Percentiles rank a stretch among this genome's conserved stretches.
These are phyloP conservation scores for Leptarthrus brevirostris DNA, from an alignment of 2,888 invertebrate genomes.

Conservation along the genomic window DNA sequence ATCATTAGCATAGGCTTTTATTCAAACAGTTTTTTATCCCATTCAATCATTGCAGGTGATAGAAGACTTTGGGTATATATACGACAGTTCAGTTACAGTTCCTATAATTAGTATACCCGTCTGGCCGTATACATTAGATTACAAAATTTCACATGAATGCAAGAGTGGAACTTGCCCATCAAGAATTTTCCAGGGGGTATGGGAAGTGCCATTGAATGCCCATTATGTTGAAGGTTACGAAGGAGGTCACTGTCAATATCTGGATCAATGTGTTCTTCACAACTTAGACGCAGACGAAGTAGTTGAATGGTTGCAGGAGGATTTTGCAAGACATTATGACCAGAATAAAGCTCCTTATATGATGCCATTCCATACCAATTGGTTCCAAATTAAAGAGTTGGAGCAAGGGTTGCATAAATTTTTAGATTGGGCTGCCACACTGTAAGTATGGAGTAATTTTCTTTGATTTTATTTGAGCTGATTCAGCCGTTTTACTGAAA, in stretches of 20 bases:
- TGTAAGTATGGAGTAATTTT: constrained; percentile 69
- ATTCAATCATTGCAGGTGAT: constrained; percentile 74
- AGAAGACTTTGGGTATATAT: constrained; percentile 91
- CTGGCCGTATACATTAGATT: constrained; percentile 96
- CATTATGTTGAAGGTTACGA: constrained; percentile 89
- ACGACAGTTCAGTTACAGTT: constrained; percentile 91
- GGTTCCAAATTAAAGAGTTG: constrained; percentile 90
- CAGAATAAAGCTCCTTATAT: constrained; percentile 92
- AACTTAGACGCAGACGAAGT: constrained; percentile 84
- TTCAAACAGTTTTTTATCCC: not conserved
- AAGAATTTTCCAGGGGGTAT: constrained; percentile 91
- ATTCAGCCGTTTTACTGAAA: no score
- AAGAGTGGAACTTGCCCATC: constrained; percentile 92
- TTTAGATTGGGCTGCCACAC: constrained; percentile 80
- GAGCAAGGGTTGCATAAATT: constrained; percentile 87
- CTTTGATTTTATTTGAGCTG: constrained; percentile 1
- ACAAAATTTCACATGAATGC: constrained; percentile 92
- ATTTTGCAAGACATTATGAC: constrained; percentile 85
- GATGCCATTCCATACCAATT: constrained; percentile 97
- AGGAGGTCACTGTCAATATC: constrained; percentile 91
- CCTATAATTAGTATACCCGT: constrained; percentile 83
- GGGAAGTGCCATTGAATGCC: constrained; percentile 92
- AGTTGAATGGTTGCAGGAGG: constrained; percentile 89
- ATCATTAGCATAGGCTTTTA: not conserved
- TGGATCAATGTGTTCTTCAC: constrained; percentile 92